Percentiles rank a stretch among this genome's conserved stretches.
phyloP scores from a whole-genome alignment of 2,888 invertebrate species.

The Heliconius ismenius region DNA sequence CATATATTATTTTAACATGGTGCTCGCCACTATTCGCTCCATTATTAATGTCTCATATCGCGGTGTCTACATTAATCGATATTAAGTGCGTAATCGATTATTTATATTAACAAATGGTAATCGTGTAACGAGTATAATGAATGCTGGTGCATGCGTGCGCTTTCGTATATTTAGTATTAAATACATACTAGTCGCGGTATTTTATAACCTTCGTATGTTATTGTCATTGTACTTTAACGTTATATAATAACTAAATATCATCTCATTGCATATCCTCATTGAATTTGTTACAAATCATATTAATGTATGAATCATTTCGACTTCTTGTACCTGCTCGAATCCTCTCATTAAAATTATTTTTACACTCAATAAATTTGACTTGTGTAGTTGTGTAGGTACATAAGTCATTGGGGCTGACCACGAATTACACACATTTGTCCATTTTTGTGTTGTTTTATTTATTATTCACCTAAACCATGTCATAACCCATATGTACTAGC shows the following conservation, averaged over 20 bases:
- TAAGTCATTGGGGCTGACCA: constrained; percentile 57
- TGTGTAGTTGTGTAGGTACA: constrained; percentile 54
- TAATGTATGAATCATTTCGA: constrained; percentile 17
- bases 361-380: constrained; percentile 54
- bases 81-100: constrained; percentile 5
- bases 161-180: constrained; percentile 48
- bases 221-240: constrained; percentile 37
- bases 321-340: constrained; percentile 53
- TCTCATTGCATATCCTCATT: constrained; percentile 49
- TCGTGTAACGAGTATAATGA: constrained; percentile 23
- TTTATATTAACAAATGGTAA: constrained; percentile 21
- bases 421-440: constrained; percentile 49
- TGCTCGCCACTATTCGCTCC: constrained; percentile 5
- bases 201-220: constrained; percentile 41
- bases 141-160: constrained; percentile 47
- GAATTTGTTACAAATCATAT: constrained; percentile 27
- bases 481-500: background rate
- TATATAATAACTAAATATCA: constrained; percentile 42
- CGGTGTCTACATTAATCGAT: constrained; percentile 27
- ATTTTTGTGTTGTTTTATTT: constrained; percentile 47
- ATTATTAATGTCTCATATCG: constrained; percentile 27
- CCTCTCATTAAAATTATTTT: constrained; percentile 50
- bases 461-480: constrained; percentile 46
- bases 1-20: background rate
- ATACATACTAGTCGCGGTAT: constrained; percentile 50